Base-by-base conservation (phyloP, 2,113 vertebrate genomes). In the Dunckerocampus dactyliophorus region DNA sequence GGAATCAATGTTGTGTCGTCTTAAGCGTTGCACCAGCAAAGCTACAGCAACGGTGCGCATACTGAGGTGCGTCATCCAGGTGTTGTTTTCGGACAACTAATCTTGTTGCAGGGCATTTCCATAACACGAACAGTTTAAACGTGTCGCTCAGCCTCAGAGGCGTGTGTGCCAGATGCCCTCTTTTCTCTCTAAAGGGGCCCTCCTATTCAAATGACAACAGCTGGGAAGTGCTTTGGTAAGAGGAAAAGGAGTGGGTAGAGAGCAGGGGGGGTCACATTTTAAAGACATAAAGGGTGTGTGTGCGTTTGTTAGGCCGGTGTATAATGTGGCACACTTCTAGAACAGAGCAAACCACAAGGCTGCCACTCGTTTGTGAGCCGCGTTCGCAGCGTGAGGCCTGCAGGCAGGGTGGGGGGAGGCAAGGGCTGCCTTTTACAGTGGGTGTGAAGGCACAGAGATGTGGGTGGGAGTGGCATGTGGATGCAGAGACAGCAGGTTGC, bases 161-260 rank as follows among this genome's bases (percentile, higher is more conserved):
- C 80, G 75, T 81, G 76, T 79, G 85, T 82, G 83, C 81, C 88
- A 90, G 87, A 90, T 90, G 88, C 86, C 86, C 69, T 75, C 80
- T 79, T 82, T 87, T 87, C 82, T 85, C 84, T 60, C 2, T 43
- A 43, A 15, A 55, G 74, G 75, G 84, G 74, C 81, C 76, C 82
- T 82, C 74, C 52, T 81, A 87, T 88, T 86, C 72, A 88, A 87
- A 81, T 78, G 57, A 70, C 65, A 83, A 83, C 87, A 85, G 84
- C 85, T 89, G 87, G 82, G 82, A 82, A 81, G 80, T 85, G 83
- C 77, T 72, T 74, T 74, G 60, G 56, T 67, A 34, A 62, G 69
- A 79, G 57, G 67, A 59, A 76, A 76, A 71, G 67, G 66, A 74
- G 75, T 79, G 76, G 74, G 64, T 63, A 63, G 64, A 31, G 28